A percentile compares a stretch with the other conserved stretches of the same genome.
Conservation (phyloP, 2,888 invertebrate species). For the Branchellion lobata region DNA sequence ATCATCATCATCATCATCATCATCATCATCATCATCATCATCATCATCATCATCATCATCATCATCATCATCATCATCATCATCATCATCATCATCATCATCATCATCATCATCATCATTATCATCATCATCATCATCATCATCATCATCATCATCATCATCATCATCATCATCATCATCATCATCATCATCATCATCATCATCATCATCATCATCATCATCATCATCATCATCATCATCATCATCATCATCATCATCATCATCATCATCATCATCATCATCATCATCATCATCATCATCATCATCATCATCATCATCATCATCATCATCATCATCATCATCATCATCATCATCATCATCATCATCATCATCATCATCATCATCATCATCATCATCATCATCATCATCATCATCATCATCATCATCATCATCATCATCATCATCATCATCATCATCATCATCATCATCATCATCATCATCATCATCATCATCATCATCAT, state of each 20-base stretch:
- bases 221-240: conserved; percentile 9
- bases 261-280: conserved; percentile 23
- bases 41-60: conserved; percentile 46
- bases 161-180: conserved; percentile 19
- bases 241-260: conserved; percentile 32
- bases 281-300: conserved; percentile 19
- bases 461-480: background rate
- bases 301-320: conserved; percentile 4
- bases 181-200: background rate
- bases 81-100: conserved; percentile 40
- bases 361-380: conserved; percentile 42
- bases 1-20: conserved; percentile 40
- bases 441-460: background rate
- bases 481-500: background rate
- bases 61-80: conserved; percentile 43
- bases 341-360: conserved; percentile 42
- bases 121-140: too few species aligned
- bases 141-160: conserved; percentile 20
- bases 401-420: conserved; percentile 72
- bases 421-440: background rate
- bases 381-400: conserved; percentile 42
- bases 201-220: conserved; percentile 24
- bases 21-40: conserved; percentile 42
- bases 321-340: conserved; percentile 3
- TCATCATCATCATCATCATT: too few species aligned